Evolutionary conservation across 37 sponge, comb jelly and placozoan species (phyloP).

Genomic region (Halichondria panicea): DNA sequence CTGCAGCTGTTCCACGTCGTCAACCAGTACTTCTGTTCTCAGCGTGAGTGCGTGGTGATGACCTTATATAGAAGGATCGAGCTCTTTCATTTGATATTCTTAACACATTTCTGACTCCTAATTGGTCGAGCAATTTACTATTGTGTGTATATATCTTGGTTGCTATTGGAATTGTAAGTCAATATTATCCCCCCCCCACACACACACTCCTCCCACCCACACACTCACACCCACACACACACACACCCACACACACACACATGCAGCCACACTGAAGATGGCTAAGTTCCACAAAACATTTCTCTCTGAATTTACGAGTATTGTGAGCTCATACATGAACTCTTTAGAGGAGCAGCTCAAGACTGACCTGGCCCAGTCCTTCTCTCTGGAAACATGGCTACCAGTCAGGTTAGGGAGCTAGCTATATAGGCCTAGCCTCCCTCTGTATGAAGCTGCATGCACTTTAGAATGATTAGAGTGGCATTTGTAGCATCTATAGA

Average conservation of each 20-base stretch:
- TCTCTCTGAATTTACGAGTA: constrained; percentile 25
- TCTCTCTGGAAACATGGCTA: constrained; percentile 42
- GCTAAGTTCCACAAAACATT: constrained; percentile 30
- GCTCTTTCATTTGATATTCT: too few relatives aligned
- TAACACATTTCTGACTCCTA: too few relatives aligned
- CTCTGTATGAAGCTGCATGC: too few relatives aligned
- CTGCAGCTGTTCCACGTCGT: constrained; percentile 46
- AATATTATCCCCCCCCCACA: too few relatives aligned
- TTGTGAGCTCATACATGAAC: constrained; percentile 27
- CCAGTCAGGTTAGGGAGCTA: constrained; percentile 43
- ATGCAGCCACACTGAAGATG: constrained; percentile 37
- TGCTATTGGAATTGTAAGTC: too few relatives aligned
- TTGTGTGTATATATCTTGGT: too few relatives aligned
- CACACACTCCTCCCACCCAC: not conserved
- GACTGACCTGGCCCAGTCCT: constrained; percentile 8
- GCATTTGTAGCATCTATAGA: too few relatives aligned
- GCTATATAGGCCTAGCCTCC: too few relatives aligned
- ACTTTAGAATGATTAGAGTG: too few relatives aligned
- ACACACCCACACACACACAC: not conserved
- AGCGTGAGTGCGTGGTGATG: constrained; percentile 21
- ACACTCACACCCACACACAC: constrained; percentile 3
- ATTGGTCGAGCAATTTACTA: too few relatives aligned
- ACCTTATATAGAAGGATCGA: too few relatives aligned
- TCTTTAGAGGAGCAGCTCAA: constrained; percentile 10
- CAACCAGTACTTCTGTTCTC: constrained; percentile 53